A percentile compares a stretch with the other conserved stretches of the same genome.
These are phyloP conservation scores for Neoaliturus tenellus DNA, from an alignment of 2,888 invertebrate species.

Conservation along the genomic window DNA sequence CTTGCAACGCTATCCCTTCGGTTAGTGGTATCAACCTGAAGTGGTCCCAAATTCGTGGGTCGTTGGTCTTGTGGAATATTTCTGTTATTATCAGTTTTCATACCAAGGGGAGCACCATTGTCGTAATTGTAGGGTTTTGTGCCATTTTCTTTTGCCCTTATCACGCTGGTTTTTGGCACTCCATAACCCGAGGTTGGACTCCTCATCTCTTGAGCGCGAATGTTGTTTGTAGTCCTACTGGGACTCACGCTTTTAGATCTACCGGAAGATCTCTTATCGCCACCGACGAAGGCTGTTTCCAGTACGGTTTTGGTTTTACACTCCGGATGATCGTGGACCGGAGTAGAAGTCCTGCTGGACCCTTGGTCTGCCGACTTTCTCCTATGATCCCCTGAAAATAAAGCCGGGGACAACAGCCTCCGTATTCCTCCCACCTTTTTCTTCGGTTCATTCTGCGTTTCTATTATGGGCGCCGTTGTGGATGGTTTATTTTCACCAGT, in stretches of 20 bases:
- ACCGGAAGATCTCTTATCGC: constrained; percentile 41
- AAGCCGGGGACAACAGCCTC: constrained; percentile 59
- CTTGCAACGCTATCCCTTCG: constrained; percentile 55
- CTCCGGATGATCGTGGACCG: constrained; percentile 49
- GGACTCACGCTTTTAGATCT: constrained; percentile 62
- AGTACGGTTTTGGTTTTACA: constrained; percentile 53
- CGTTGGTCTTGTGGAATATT: constrained; percentile 26
- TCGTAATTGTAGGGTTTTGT: constrained; percentile 12
- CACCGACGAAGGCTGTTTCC: constrained; percentile 62
- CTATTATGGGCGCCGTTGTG: constrained; percentile 60
- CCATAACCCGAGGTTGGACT: constrained; percentile 47
- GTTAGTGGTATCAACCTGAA: constrained; percentile 54
- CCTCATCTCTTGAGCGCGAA: neutral
- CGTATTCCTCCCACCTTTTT: constrained; percentile 61
- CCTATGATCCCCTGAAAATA: constrained; percentile 57
- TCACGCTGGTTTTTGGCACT: constrained; percentile 43
- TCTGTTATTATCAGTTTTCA: constrained; percentile 34
- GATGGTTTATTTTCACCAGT: neutral
- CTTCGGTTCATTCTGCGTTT: constrained; percentile 56
- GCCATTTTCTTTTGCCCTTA: constrained; percentile 29
- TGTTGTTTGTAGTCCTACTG: constrained; percentile 37
- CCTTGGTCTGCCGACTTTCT: constrained; percentile 53
- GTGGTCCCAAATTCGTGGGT: constrained; percentile 38
- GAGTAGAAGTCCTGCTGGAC: constrained; percentile 34
- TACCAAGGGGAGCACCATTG: neutral